Evolutionary conservation across 2,113 vertebrate species (phyloP), one percentile per base, ranked within the genome.

Genomic region (Amblyopsis rosae): DNA sequence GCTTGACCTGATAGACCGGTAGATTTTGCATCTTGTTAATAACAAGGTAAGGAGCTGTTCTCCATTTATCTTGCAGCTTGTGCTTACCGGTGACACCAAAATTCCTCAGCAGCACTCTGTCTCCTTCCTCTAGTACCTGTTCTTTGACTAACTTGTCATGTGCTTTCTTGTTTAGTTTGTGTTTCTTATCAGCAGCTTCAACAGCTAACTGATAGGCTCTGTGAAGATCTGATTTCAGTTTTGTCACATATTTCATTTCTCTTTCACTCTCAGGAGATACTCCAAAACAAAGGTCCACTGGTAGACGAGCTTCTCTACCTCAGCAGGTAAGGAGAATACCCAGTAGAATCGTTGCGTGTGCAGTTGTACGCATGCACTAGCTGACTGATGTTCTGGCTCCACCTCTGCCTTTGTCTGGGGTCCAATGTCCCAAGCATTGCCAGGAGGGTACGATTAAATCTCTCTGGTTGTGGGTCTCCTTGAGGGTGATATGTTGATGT

Each of bases 1-100:
- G 72, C n/a, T 53, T 75, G 9, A 75, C 61, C 3, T 53, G 12
- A 12, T 75, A 74, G 2, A 73, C 65, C 16, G 65, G 72, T 12
- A 68, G 51, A 19, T 68, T 75, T 6, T 66, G 65, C 35, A 69
- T 19, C 7, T 50, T 69, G 49, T 47, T 66, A 12, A 58, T 12
- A 9, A 69, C 66, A 16, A 75, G 12, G 55, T 75, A 56, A 13
- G 73, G 73, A 12, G 19, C 9, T 2, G 46, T 45, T 11, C 67
- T 59, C 67, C 73, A 76, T 1, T 49, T 17, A 48, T 58, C 66
- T 11, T 70, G 12, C 9, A 76, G 55, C 55, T 76, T 70, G 50
- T 75, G 65, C 35, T 75, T 75, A 1, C 72, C 57, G 56, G 26
- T 68, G 45, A 62, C 49, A 9, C 50, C 72, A 17, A 68, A 50